phyloP scores from a whole-genome alignment of 2,888 invertebrate genomes.

The Chouioia cunea region DNA sequence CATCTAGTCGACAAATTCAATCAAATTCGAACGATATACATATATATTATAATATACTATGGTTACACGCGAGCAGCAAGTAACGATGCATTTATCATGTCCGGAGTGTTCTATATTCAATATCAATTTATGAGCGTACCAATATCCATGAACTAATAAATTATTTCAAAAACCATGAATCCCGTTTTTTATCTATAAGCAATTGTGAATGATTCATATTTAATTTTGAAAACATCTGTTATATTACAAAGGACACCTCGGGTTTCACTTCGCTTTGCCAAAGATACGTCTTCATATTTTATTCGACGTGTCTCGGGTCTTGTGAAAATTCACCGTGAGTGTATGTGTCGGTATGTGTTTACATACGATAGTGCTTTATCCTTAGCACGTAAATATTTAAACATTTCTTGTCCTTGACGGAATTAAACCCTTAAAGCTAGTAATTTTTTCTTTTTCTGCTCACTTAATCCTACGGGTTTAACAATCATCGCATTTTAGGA shows the following conservation, averaged over 20 bases:
- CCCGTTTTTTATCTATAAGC: no score
- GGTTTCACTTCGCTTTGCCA: neutral
- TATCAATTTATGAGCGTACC: no score
- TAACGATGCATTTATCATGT: no score
- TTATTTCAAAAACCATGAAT: no score
- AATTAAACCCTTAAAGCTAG: slow-evolving; percentile 2
- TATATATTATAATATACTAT: no score
- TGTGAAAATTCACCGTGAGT: slow-evolving; percentile 6
- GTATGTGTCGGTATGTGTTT: no score
- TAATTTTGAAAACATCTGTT: neutral
- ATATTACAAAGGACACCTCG: slow-evolving; percentile 12
- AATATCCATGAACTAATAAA: no score
- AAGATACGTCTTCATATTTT: slow-evolving; percentile 6
- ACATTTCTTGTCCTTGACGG: slow-evolving; percentile 1
- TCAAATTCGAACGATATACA: no score
- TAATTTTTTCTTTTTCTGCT: neutral
- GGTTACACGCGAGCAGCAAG: neutral
- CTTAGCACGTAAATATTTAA: slow-evolving; percentile 24
- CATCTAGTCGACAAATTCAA: no score
- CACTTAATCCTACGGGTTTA: no score
- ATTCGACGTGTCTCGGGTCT: neutral
- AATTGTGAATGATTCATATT: no score
- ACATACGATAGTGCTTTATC: slow-evolving; percentile 12
- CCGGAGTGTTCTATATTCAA: no score
- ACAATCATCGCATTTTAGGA: neutral